Conservation (phyloP, 2,888 invertebrate genomes). For the Smittia sp. region DNA sequence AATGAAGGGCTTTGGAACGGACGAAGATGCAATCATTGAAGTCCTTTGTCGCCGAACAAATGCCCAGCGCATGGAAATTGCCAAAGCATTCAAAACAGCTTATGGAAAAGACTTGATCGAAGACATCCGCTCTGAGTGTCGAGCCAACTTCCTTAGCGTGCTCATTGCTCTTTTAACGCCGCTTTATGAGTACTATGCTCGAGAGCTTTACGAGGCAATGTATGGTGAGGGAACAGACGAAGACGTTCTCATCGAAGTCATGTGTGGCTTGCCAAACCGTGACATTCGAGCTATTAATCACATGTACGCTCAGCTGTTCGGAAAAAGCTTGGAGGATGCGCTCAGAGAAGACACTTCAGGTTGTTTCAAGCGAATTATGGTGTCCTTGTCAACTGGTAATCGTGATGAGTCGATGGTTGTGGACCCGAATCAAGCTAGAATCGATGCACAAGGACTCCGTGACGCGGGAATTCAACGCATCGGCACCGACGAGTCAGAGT, state of each 20-base stretch:
- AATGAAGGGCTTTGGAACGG: conserved; percentile 71
- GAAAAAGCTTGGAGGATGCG: conserved; percentile 75
- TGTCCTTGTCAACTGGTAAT: conserved; percentile 73
- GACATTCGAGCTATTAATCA: conserved; percentile 77
- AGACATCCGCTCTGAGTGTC: conserved; percentile 83
- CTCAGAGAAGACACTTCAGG: conserved; percentile 86
- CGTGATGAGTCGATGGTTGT: conserved; percentile 66
- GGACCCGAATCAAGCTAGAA: conserved; percentile 67
- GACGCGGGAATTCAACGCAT: conserved; percentile 68
- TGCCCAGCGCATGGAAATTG: conserved; percentile 79
- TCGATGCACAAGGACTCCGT: conserved; percentile 72
- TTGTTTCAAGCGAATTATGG: conserved; percentile 83
- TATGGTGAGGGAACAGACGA: conserved; percentile 81
- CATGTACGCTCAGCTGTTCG: conserved; percentile 73
- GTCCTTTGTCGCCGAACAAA: conserved; percentile 80
- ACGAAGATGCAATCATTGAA: conserved; percentile 84
- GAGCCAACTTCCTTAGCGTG: conserved; percentile 82
- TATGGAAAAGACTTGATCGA: conserved; percentile 68
- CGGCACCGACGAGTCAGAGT: conserved; percentile 78
- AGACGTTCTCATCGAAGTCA: conserved; percentile 83
- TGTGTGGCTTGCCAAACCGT: conserved; percentile 81
- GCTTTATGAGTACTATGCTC: conserved; percentile 78
- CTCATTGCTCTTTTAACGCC: conserved; percentile 82
- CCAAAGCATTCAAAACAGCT: conserved; percentile 55
- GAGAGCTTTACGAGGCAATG: conserved; percentile 79